phyloP scores from a whole-genome alignment of 2,888 invertebrate species.

The Nyleta sp. region DNA sequence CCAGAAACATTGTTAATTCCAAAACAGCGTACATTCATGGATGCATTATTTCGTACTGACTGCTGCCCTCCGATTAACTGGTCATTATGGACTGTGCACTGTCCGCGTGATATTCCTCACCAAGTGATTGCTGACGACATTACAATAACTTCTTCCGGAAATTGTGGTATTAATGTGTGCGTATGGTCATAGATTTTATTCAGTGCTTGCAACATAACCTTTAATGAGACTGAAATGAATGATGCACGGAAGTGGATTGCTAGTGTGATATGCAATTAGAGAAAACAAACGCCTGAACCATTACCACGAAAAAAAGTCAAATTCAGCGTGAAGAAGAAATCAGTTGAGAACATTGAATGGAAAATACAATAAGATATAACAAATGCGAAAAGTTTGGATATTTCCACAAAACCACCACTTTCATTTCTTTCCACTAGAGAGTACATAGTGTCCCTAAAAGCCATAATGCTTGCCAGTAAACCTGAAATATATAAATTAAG shows the following conservation, averaged over 20 bases:
- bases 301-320: too few species aligned
- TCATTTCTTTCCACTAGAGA: neutral
- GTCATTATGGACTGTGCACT: neutral
- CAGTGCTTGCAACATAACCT: neutral
- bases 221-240: slow-evolving; percentile 12
- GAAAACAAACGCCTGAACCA: too few species aligned
- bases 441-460: slow-evolving; percentile 4
- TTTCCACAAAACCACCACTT: neutral
- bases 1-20: neutral
- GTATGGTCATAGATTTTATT: slow-evolving; percentile 13
- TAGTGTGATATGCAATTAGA: neutral
- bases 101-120: neutral
- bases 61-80: neutral
- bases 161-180: slow-evolving; percentile 13
- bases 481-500: too few species aligned
- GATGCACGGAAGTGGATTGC: slow-evolving; percentile 6
- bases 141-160: neutral
- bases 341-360: too few species aligned
- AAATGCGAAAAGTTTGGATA: neutral
- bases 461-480: neutral
- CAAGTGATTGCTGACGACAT: neutral
- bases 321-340: too few species aligned
- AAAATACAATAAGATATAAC: neutral
- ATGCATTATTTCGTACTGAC: neutral
- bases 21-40: slow-evolving; percentile 1